These are phyloP conservation scores for Dicrurus megarhynchus DNA, from an alignment of 2,113 vertebrate genomes.

Conservation along the genomic window DNA sequence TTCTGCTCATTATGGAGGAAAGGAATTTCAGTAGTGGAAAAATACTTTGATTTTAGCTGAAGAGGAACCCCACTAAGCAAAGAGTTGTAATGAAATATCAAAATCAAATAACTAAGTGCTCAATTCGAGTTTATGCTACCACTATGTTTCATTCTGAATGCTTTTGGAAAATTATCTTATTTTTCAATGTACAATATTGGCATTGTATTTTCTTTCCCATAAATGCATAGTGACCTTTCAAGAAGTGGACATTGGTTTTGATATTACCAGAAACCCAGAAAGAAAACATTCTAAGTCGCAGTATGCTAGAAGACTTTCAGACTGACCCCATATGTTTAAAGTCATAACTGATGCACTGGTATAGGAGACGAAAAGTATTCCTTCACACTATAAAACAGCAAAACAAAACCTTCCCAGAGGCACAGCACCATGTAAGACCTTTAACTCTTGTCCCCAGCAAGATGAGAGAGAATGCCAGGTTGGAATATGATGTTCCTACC, in stretches of 20 bases:
- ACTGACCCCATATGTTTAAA: neutral
- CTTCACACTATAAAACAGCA: neutral
- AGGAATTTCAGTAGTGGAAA: neutral
- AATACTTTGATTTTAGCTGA: slow-evolving; percentile 16
- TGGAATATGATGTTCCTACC: neutral
- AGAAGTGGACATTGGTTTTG: neutral
- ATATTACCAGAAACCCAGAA: neutral
- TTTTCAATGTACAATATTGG: neutral
- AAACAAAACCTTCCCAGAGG: neutral
- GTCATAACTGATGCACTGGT: neutral
- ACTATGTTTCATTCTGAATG: neutral
- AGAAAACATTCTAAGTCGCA: neutral
- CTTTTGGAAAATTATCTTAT: neutral
- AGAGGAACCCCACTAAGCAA: slow-evolving; percentile 8
- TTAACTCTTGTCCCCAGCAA: neutral
- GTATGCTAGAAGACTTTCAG: neutral
- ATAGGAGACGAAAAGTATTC: neutral
- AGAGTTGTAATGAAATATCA: neutral
- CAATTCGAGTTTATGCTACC: neutral
- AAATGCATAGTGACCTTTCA: neutral
- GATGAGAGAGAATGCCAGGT: neutral
- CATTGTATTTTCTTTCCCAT: neutral
- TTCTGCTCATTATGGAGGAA: neutral
- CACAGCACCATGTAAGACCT: neutral
- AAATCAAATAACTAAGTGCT: neutral